A percentile compares a stretch with the other conserved stretches of the same genome.
Conservation (phyloP, 1,140 invertebrate genomes). For the Papilio polytes region DNA sequence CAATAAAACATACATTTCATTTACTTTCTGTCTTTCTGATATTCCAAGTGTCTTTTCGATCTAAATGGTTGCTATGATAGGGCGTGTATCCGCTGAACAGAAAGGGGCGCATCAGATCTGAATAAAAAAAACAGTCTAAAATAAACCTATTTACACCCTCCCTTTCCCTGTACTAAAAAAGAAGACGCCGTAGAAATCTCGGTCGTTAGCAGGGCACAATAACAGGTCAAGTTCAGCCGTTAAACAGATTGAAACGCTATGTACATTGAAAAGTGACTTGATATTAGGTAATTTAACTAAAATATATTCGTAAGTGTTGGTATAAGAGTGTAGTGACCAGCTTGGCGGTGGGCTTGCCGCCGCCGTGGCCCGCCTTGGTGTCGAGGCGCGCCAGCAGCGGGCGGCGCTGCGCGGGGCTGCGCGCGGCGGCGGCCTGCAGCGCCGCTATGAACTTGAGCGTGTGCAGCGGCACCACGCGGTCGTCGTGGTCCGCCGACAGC, state of each 20-base stretch:
- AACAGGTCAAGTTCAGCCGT: no score
- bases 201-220: no score
- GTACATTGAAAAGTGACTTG: no score
- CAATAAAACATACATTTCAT: constrained; percentile 59
- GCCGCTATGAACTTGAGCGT: constrained; percentile 97
- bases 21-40: neutral
- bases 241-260: no score
- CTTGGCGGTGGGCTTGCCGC: constrained; percentile 97
- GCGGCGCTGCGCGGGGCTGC: constrained; percentile 89
- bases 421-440: constrained; percentile 92
- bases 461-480: constrained; percentile 97
- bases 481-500: constrained; percentile 98
- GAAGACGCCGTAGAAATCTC: no score
- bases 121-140: no score
- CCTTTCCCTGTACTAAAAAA: no score
- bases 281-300: neutral
- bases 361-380: constrained; percentile 97
- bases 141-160: no score
- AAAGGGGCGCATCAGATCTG: no score
- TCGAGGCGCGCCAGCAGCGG: constrained; percentile 96
- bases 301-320: constrained; percentile 40
- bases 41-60: no score
- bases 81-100: no score
- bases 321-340: constrained; percentile 64
- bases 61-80: no score